Percentiles rank a stretch among this genome's conserved stretches.
These are phyloP conservation scores for Scaptomyza pallida DNA, from an alignment of 1,140 invertebrate genomes.

Conservation along the genomic window DNA sequence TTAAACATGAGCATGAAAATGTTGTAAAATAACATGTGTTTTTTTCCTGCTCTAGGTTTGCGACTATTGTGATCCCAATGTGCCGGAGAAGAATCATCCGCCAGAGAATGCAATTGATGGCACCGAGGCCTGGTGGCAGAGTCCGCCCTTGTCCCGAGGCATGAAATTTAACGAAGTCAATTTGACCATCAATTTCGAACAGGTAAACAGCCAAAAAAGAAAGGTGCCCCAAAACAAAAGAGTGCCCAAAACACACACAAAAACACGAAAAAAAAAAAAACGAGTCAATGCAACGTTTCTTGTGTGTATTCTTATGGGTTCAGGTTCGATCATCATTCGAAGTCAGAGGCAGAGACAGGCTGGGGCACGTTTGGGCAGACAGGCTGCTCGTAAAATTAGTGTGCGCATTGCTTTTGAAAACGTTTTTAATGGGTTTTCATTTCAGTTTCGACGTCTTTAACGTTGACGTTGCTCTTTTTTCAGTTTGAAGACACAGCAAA, in stretches of 20 bases:
- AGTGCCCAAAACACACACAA: constrained; percentile 18
- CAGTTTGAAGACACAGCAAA: constrained; percentile 41
- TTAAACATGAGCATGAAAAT: constrained; percentile 28
- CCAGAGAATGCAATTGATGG: constrained; percentile 97
- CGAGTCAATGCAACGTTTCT: constrained; percentile 53
- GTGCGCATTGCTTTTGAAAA: constrained; percentile 47
- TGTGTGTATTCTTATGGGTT: constrained; percentile 46
- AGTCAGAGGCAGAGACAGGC: constrained; percentile 22
- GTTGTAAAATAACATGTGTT: constrained; percentile 43
- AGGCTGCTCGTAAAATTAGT: constrained; percentile 65
- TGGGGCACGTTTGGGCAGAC: constrained; percentile 10
- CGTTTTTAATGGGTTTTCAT: constrained; percentile 78
- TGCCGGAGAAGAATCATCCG: constrained; percentile 91
- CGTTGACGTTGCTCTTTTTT: constrained; percentile 17
- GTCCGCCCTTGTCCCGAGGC: constrained; percentile 97
- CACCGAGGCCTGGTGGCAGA: constrained; percentile 98
- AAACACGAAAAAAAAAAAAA: constrained; percentile 16
- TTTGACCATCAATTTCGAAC: constrained; percentile 97
- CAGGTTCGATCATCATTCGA: constrained; percentile 23
- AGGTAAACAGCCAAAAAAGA: constrained; percentile 87
- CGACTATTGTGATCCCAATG: constrained; percentile 93
- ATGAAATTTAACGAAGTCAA: constrained; percentile 99
- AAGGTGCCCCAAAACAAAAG: constrained; percentile 43
- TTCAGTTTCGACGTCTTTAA: constrained; percentile 46
- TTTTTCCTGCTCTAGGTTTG: constrained; percentile 89